These are phyloP conservation scores for Drosophila prostipennis DNA, from an alignment of 2,888 invertebrate genomes.

Conservation along the genomic window DNA sequence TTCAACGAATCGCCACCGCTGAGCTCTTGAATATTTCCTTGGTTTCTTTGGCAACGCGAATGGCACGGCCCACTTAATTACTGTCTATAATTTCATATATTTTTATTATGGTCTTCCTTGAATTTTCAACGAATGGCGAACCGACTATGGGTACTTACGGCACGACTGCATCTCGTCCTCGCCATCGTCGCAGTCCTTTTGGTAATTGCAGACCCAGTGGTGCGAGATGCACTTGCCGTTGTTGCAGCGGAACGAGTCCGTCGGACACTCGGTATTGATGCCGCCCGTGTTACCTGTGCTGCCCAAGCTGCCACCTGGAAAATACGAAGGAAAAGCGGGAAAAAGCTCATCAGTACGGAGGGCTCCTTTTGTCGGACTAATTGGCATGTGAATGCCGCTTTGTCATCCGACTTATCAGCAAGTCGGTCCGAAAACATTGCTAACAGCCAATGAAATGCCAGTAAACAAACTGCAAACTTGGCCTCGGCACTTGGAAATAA, in stretches of 20 bases:
- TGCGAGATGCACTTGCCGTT: slow-evolving; percentile 95
- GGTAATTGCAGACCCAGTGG: slow-evolving; percentile 96
- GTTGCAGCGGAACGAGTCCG: slow-evolving; percentile 92
- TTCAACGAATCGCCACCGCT: neutral
- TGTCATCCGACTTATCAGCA: slow-evolving; percentile 44
- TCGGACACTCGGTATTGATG: slow-evolving; percentile 86
- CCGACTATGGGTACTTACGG: slow-evolving; percentile 88
- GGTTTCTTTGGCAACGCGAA: neutral
- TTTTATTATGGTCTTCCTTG: slow-evolving; percentile 14
- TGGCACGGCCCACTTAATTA: slow-evolving; percentile 24
- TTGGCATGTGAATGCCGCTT: slow-evolving; percentile 28
- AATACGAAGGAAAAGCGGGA: slow-evolving; percentile 3
- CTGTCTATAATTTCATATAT: slow-evolving; percentile 23
- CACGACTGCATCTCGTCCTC: slow-evolving; percentile 96
- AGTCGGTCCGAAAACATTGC: slow-evolving; percentile 32
- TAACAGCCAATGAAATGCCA: slow-evolving; percentile 18
- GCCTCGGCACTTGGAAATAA: slow-evolving; percentile 1
- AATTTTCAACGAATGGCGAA: neutral
- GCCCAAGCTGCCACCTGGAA: slow-evolving; percentile 72
- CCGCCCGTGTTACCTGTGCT: slow-evolving; percentile 55
- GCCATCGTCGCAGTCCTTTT: slow-evolving; percentile 96
- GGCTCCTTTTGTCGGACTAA: slow-evolving; percentile 12
- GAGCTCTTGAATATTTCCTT: slow-evolving; percentile 29
- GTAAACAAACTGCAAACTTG: slow-evolving; percentile 1
- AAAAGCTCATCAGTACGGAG: neutral